phyloP scores from a whole-genome alignment of 1,140 invertebrate genomes.

The Drosophila suzukii region DNA sequence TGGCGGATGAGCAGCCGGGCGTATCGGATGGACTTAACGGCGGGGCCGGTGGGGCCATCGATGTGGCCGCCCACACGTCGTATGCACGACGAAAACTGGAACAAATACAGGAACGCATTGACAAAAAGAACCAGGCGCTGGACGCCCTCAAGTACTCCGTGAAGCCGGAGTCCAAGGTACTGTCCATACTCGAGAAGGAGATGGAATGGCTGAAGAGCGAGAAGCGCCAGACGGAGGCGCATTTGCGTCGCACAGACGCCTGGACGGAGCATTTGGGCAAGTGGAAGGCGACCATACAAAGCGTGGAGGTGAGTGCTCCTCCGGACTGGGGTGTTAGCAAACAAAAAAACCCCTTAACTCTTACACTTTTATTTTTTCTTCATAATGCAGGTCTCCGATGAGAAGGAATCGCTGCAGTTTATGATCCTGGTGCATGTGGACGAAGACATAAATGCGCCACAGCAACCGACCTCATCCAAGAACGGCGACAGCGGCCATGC shows the following conservation, averaged over 20 bases:
- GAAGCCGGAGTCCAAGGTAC: slow-evolving; percentile 91
- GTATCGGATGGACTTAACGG: slow-evolving; percentile 54
- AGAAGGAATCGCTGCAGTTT: slow-evolving; percentile 92
- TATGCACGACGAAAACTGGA: slow-evolving; percentile 92
- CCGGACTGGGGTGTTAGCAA: background rate
- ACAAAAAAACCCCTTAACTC: too few relatives aligned
- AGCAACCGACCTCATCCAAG: slow-evolving; percentile 23
- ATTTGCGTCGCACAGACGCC: slow-evolving; percentile 93
- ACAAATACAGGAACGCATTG: slow-evolving; percentile 91
- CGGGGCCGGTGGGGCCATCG: slow-evolving; percentile 84
- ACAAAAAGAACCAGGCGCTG: slow-evolving; percentile 92
- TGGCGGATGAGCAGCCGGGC: slow-evolving; percentile 79
- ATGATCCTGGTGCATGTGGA: slow-evolving; percentile 92
- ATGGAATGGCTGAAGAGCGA: slow-evolving; percentile 92
- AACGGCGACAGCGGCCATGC: slow-evolving; percentile 45
- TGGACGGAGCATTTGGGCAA: slow-evolving; percentile 95
- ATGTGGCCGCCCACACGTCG: slow-evolving; percentile 92
- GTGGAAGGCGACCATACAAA: slow-evolving; percentile 93
- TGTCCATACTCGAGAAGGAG: slow-evolving; percentile 91
- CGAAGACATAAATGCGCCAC: slow-evolving; percentile 85
- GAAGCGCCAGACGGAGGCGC: slow-evolving; percentile 91
- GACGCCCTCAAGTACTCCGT: slow-evolving; percentile 90
- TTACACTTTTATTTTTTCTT: background rate
- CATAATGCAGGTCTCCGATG: slow-evolving; percentile 87
- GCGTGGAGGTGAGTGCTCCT: slow-evolving; percentile 88